Base-by-base conservation (phyloP, 2,797 vertebrate genomes). In the Anas capensis region DNA sequence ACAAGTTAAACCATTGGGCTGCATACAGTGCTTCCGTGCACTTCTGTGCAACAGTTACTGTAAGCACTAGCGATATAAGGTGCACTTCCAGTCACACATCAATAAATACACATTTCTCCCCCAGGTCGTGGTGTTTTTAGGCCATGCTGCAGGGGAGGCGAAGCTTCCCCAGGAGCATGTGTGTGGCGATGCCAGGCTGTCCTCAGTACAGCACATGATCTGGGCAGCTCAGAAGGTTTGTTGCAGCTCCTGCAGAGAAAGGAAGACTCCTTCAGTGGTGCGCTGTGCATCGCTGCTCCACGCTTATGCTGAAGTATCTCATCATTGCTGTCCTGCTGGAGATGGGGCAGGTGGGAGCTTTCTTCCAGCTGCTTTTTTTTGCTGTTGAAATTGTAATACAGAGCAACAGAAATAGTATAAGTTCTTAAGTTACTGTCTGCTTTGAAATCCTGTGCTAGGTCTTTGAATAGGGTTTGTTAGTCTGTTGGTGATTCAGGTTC, bases 121-220 rank as follows among this genome's bases (percentile, higher is more conserved):
- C 10, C 27, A 26, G 46, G 3, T 31, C 21, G 16, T 10, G 2
- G 34, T 24, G 33, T 23, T 70, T 48, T 16, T 53, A 27, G 62
- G 16, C 33, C 7, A 2, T 0, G 1, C 10, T 21, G 20, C n/a
- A 38, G 57, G 27, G 40, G 23, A 49, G 23, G 20, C 42, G 19
- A 10, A 17, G n/a, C 11, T 40, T 53, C 18, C 21, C 3, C 44
- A 18, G 58, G 46, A 49, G 13, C 1, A 0, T 0, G 2, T 2
- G 33, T 27, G 14, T 27, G 42, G 54, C 14, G 8, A 42, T n/a
- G 56, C 70, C 27, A 49, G 58, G 80, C 68, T 62, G 42, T 56
- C 26, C 36, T 3, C 29, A 26, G 57, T 65, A 62, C 12, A 8
- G 12, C 2, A 0, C 10, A 7, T 38, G 42, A 42, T 34, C 0